These are phyloP conservation scores for Drosophila littoralis DNA, from an alignment of 1,140 invertebrate species.

Conservation along the genomic window DNA sequence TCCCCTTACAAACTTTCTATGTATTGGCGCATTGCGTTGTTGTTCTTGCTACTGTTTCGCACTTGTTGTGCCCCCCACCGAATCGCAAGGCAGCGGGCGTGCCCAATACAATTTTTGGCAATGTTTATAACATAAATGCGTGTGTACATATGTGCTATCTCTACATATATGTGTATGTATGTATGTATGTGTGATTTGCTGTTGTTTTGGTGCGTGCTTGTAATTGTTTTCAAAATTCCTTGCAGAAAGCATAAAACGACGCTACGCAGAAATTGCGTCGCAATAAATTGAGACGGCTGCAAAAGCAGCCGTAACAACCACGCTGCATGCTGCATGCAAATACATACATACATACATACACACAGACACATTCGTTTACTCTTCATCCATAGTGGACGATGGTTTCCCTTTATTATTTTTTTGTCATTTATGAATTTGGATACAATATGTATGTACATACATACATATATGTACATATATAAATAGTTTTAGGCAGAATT, in stretches of 20 bases:
- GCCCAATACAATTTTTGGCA: conserved; percentile 10
- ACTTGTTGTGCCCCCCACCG: conserved; percentile 63
- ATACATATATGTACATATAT: not conserved
- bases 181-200: not conserved
- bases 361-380: not conserved
- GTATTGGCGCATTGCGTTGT: conserved; percentile 63
- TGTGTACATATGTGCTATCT: not conserved
- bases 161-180: not conserved
- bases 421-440: no score
- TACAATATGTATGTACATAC: not conserved
- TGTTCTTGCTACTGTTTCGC: conserved; percentile 52
- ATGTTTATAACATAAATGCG: conserved; percentile 17
- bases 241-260: conserved; percentile 55
- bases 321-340: conserved; percentile 27
- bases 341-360: conserved; percentile 8
- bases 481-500: not conserved
- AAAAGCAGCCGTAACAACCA: conserved; percentile 28
- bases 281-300: conserved; percentile 51
- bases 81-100: not conserved
- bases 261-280: conserved; percentile 70
- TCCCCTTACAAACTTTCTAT: conserved; percentile 76
- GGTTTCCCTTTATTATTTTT: no score
- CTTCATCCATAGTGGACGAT: no score
- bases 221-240: conserved; percentile 28
- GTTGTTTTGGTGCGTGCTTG: conserved; percentile 35